Percentiles rank a stretch among this genome's conserved stretches.
Evolutionary conservation across 2,113 vertebrate species (phyloP).

Genomic region (Orientallactaga bullata): DNA sequence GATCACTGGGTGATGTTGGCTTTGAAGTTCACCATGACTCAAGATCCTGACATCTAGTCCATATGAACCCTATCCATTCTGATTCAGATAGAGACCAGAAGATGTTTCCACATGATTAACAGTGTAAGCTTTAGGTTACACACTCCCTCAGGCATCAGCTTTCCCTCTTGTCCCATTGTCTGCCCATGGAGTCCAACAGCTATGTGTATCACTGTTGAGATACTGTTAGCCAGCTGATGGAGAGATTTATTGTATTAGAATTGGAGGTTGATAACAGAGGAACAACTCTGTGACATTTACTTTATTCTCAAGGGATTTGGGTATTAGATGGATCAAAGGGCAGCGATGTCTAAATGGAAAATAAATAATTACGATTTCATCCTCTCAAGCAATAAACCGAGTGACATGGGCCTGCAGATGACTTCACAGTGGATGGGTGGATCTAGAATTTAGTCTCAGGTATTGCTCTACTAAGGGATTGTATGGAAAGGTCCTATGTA

Average conservation of each 20-base stretch:
- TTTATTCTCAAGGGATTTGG: background rate
- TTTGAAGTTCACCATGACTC: background rate
- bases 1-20: background rate
- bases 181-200: background rate
- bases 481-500: background rate
- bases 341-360: background rate
- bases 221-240: background rate
- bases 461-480: background rate
- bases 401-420: background rate
- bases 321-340: constrained; percentile 13
- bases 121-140: constrained; percentile 20
- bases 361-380: background rate
- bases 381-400: background rate
- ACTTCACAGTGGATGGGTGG: background rate
- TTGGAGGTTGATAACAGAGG: background rate
- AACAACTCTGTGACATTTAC: background rate
- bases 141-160: background rate
- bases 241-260: constrained; percentile 3
- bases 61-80: background rate
- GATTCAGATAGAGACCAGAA: background rate
- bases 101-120: background rate
- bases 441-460: background rate
- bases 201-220: background rate
- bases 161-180: background rate
- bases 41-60: background rate